A percentile compares a stretch with the other conserved stretches of the same genome.
These are phyloP conservation scores for Tychaedon coryphoeus DNA, from an alignment of 2,113 vertebrate genomes.

Conservation along the genomic window DNA sequence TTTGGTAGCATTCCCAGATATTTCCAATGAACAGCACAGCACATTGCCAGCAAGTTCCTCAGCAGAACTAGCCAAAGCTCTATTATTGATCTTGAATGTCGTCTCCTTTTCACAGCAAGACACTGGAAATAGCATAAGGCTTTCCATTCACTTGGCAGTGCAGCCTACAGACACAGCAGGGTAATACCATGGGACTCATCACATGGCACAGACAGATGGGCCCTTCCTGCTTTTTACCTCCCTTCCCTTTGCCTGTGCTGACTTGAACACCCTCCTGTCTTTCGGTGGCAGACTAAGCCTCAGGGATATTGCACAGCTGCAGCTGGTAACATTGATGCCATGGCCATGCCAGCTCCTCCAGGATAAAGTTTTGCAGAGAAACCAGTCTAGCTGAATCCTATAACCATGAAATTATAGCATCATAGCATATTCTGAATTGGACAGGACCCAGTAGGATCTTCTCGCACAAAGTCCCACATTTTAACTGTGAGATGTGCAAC, in stretches of 20 bases:
- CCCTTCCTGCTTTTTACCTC: neutral
- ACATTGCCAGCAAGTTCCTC: neutral
- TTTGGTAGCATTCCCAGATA: slow-evolving; percentile 34
- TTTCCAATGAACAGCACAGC: neutral
- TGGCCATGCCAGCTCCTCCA: neutral
- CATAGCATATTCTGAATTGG: neutral
- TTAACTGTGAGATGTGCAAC: neutral
- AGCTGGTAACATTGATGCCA: neutral
- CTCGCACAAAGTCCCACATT: neutral
- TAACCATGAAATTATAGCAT: neutral
- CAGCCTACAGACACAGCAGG: neutral
- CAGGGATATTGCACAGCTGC: neutral
- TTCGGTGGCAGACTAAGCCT: neutral
- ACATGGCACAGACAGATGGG: slow-evolving; percentile 25
- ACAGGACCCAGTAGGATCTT: neutral
- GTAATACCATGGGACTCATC: neutral
- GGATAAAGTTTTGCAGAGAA: neutral
- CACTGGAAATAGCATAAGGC: slow-evolving; percentile 28
- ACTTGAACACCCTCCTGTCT: neutral
- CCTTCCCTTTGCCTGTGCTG: neutral
- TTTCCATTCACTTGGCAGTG: neutral
- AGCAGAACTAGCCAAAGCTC: neutral
- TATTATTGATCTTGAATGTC: neutral
- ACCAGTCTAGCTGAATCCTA: neutral
- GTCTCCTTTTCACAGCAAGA: slow-evolving; percentile 34